These are phyloP conservation scores for Lepus europaeus DNA, from an alignment of 2,113 vertebrate species.

Conservation along the genomic window DNA sequence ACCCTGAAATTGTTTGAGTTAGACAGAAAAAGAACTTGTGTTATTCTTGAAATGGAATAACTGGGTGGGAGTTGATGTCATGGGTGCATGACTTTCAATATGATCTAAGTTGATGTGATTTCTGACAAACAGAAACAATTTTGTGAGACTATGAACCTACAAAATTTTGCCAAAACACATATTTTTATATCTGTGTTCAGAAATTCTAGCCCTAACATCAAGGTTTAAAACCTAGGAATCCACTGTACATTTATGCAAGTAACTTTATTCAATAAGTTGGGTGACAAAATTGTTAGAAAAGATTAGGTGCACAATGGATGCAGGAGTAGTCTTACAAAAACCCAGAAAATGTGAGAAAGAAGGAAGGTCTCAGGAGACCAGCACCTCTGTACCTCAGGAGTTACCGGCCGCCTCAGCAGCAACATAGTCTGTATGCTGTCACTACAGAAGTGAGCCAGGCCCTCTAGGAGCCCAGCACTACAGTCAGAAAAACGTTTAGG, in stretches of 20 bases:
- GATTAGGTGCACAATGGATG: background rate
- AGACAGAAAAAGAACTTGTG: background rate
- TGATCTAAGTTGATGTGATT: background rate
- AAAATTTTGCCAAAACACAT: background rate
- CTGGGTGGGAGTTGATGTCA: background rate
- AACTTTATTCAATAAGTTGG: background rate
- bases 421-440: background rate
- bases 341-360: background rate
- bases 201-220: background rate
- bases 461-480: accelerated
- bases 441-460: too few species aligned
- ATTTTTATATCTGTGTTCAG: background rate
- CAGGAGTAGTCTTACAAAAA: background rate
- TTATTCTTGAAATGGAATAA: background rate
- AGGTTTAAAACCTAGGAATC: accelerated
- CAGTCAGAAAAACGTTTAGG: background rate
- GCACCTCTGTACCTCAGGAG: background rate
- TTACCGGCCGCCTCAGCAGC: too few species aligned
- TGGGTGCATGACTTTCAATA: background rate
- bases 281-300: background rate
- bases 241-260: background rate
- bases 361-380: background rate
- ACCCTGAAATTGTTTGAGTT: background rate
- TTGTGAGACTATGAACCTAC: background rate
- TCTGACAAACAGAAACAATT: background rate